Percentiles rank a stretch among this genome's conserved stretches.
These are phyloP conservation scores for Holotrichia oblita DNA, from an alignment of 1,140 invertebrate species.

Conservation along the genomic window DNA sequence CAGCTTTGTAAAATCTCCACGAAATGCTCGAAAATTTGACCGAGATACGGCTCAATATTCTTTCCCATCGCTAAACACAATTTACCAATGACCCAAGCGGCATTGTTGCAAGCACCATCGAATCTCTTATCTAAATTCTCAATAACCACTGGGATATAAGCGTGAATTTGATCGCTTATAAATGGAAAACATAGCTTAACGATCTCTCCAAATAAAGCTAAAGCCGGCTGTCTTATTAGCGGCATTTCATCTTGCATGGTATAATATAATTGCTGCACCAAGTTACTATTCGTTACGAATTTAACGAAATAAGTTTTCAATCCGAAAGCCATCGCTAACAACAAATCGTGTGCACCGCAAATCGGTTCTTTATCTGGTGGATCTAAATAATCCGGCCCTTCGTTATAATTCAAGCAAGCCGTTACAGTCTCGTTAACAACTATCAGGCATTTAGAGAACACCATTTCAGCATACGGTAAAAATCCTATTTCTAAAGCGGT, in stretches of 20 bases:
- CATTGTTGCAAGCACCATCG: conserved; percentile 99
- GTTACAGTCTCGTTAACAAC: conserved; percentile 93
- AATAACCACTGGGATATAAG: conserved; percentile 94
- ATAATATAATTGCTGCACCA: conserved; percentile 94
- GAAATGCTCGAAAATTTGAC: conserved; percentile 53
- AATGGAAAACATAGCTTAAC: conserved; percentile 98
- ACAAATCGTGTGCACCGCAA: conserved; percentile 96
- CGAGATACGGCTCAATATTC: conserved; percentile 53
- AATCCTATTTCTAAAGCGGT: conserved; percentile 96
- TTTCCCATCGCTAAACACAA: conserved; percentile 92
- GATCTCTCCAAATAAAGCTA: conserved; percentile 96
- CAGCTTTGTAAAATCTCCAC: conserved; percentile 44
- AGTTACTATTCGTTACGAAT: conserved; percentile 90
- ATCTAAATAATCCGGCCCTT: conserved; percentile 84
- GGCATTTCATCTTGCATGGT: conserved; percentile 98
- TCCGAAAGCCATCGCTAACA: conserved; percentile 95
- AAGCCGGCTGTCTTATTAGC: conserved; percentile 97
- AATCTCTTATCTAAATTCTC: conserved; percentile 97
- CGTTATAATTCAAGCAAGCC: conserved; percentile 82
- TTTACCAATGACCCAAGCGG: conserved; percentile 98
- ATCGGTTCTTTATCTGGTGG: conserved; percentile 99
- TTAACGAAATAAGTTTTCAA: conserved; percentile 93
- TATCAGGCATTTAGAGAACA: conserved; percentile 93
- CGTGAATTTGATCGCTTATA: conserved; percentile 89
- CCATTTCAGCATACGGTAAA: conserved; percentile 96